Conservation (phyloP, 2,113 vertebrate species). For the Oceanodroma tethys region DNA sequence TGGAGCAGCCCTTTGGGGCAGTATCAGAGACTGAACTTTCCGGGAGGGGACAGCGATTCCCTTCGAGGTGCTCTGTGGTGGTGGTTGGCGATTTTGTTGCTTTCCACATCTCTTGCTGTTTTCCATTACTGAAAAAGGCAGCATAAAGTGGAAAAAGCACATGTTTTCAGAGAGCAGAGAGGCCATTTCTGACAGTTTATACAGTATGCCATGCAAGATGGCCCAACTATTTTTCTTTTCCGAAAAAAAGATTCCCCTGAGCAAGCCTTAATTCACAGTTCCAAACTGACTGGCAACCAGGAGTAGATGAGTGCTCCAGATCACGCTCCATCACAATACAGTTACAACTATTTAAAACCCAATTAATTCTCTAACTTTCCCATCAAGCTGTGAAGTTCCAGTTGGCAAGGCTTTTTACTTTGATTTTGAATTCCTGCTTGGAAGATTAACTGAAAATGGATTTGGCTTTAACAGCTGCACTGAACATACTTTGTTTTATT, state of each 20-base stretch:
- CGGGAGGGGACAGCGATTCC: accelerated
- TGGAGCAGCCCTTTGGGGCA: background rate
- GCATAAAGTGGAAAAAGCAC: background rate
- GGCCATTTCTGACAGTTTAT: background rate
- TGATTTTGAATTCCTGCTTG: slow-evolving; percentile 52
- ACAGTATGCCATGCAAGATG: background rate
- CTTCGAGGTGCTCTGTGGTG: background rate
- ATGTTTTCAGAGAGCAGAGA: background rate
- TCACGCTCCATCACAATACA: slow-evolving; percentile 7
- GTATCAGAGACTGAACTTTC: background rate
- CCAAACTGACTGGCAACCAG: background rate
- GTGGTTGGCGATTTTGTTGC: background rate
- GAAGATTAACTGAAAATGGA: slow-evolving; percentile 50
- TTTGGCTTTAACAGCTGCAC: slow-evolving; percentile 20
- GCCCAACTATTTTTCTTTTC: background rate
- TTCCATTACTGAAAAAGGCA: background rate
- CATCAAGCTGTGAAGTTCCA: slow-evolving; percentile 37
- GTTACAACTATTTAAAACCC: slow-evolving; percentile 51
- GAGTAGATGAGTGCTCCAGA: background rate
- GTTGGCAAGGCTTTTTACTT: slow-evolving; percentile 45
- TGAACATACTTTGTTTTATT: slow-evolving; percentile 46
- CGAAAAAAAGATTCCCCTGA: background rate
- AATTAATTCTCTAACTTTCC: slow-evolving; percentile 53
- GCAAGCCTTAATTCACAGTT: background rate
- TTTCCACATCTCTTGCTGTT: background rate